phyloP scores from a whole-genome alignment of 2,888 invertebrate genomes.

The Archaeoteleia sp. region DNA sequence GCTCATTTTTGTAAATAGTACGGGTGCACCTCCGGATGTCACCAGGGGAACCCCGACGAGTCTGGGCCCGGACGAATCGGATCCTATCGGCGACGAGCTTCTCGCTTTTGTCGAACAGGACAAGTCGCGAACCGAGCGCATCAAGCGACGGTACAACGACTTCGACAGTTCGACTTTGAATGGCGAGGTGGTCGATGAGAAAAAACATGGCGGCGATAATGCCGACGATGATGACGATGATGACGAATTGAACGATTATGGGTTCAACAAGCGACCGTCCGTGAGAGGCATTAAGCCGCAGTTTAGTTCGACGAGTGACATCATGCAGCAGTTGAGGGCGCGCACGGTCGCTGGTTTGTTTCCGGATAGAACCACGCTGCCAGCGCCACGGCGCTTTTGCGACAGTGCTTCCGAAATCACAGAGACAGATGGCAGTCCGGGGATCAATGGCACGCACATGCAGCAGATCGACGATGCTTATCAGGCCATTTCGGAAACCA shows the following conservation, averaged over 20 bases:
- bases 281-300: constrained; percentile 93
- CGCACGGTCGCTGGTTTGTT: constrained; percentile 73
- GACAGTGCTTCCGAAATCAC: constrained; percentile 46
- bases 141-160: constrained; percentile 82
- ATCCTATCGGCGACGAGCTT: constrained; percentile 81
- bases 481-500: constrained; percentile 70
- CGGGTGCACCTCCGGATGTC: constrained; percentile 82
- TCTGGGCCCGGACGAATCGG: constrained; percentile 62
- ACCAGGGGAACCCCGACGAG: constrained; percentile 84
- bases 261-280: constrained; percentile 91
- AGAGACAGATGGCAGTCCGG: constrained; percentile 56
- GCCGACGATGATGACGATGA: constrained; percentile 91
- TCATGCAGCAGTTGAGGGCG: constrained; percentile 87
- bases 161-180: constrained; percentile 32
- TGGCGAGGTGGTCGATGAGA: constrained; percentile 29
- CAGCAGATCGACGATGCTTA: constrained; percentile 70
- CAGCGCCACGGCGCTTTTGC: constrained; percentile 52
- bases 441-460: constrained; percentile 69
- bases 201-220: constrained; percentile 76
- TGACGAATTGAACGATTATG: constrained; percentile 94
- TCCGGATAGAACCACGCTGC: constrained; percentile 58
- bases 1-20: too few relatives aligned
- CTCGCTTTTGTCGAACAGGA: constrained; percentile 91
- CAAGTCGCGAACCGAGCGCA: constrained; percentile 86
- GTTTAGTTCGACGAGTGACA: constrained; percentile 86